phyloP scores from a whole-genome alignment of 2,113 vertebrate species.

The Tragelaphus buxtoni region DNA sequence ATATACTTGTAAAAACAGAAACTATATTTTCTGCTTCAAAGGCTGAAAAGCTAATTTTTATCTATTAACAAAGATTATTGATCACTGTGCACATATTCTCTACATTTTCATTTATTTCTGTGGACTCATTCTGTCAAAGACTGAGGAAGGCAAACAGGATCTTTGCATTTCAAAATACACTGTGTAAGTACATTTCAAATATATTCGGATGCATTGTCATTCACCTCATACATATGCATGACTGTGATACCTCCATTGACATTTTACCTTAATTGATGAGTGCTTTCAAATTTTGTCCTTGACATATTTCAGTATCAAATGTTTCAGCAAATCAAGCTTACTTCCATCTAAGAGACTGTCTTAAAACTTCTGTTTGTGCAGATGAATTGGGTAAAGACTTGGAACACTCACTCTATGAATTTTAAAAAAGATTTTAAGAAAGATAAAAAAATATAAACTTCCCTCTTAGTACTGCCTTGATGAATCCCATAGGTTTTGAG shows the following conservation, averaged over 20 bases:
- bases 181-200: neutral
- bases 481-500: neutral
- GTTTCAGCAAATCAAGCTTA: neutral
- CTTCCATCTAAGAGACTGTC: neutral
- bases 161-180: neutral
- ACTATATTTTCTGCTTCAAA: no score
- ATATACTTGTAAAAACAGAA: neutral
- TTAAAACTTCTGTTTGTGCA: neutral
- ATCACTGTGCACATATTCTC: neutral
- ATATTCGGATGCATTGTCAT: neutral
- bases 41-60: neutral
- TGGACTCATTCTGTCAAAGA: neutral
- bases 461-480: neutral
- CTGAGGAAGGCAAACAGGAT: neutral
- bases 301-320: neutral
- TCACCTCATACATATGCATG: neutral
- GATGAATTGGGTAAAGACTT: neutral
- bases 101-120: neutral
- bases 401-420: neutral
- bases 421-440: neutral
- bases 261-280: conserved; percentile 42
- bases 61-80: neutral
- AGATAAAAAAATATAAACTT: neutral
- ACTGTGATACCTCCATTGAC: neutral
- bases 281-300: conserved; percentile 9